These are phyloP conservation scores for Clivina fossor DNA, from an alignment of 2,888 invertebrate species.

Conservation along the genomic window DNA sequence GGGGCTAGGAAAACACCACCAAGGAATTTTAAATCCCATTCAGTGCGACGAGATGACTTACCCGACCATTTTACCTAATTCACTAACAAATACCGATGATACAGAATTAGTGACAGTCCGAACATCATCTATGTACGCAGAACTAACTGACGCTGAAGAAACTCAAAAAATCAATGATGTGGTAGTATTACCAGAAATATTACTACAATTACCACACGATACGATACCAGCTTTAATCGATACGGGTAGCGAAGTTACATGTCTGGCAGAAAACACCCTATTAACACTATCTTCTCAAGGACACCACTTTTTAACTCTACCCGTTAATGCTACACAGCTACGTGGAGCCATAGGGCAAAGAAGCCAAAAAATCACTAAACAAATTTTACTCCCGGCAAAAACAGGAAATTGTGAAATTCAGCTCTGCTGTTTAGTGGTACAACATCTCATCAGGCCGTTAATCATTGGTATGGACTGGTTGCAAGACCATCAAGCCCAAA, in stretches of 20 bases:
- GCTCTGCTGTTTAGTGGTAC: constrained; percentile 35
- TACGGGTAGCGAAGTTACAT: constrained; percentile 36
- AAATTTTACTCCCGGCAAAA: constrained; percentile 26
- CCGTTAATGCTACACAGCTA: constrained; percentile 28
- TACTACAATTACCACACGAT: not conserved
- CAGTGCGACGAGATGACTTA: no score
- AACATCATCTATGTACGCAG: no score
- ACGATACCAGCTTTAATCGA: constrained; percentile 22
- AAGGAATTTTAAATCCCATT: no score
- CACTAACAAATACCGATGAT: no score
- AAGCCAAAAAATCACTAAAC: constrained; percentile 29
- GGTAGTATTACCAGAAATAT: not conserved
- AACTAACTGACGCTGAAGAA: no score
- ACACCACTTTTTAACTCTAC: constrained; percentile 21
- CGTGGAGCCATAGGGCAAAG: constrained; percentile 33
- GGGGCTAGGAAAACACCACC: no score
- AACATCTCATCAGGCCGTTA: constrained; percentile 35
- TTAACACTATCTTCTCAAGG: not conserved
- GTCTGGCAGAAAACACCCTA: constrained; percentile 30
- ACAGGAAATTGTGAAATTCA: constrained; percentile 1
- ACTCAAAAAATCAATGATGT: no score
- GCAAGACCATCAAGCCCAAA: constrained; percentile 11
- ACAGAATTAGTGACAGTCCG: no score
- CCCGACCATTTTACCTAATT: no score
- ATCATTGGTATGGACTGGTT: constrained; percentile 37